These are phyloP conservation scores for Neoscelio sp. DNA, from an alignment of 2,888 invertebrate species.

Conservation along the genomic window DNA sequence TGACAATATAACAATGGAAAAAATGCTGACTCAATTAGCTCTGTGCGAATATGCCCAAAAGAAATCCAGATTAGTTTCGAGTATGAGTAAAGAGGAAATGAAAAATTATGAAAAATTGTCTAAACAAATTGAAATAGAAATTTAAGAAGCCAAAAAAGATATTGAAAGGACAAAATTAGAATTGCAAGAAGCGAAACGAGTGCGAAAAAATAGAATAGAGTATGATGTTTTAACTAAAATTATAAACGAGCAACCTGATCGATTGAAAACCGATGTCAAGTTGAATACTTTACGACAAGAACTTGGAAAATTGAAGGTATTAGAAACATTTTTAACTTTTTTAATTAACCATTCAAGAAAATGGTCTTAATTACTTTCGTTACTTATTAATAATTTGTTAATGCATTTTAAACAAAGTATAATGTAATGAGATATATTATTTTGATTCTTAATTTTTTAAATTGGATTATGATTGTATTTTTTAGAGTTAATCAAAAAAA, in stretches of 20 bases:
- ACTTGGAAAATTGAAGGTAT: constrained; percentile 86
- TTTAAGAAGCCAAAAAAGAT: constrained; percentile 90
- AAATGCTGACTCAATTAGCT: constrained; percentile 91
- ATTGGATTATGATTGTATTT: too few relatives aligned
- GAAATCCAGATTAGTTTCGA: constrained; percentile 91
- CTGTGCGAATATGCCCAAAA: constrained; percentile 95
- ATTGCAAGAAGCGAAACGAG: constrained; percentile 91
- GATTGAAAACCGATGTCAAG: constrained; percentile 90
- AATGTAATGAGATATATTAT: too few relatives aligned
- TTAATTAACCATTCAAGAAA: background rate
- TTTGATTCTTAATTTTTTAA: too few relatives aligned
- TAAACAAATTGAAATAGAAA: constrained; percentile 90
- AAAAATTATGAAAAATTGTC: constrained; percentile 92
- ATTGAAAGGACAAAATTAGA: constrained; percentile 93
- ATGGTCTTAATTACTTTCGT: too few relatives aligned
- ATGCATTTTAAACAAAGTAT: too few relatives aligned
- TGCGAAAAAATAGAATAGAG: constrained; percentile 95
- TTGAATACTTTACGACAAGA: constrained; percentile 90
- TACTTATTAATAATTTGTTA: constrained; percentile 2
- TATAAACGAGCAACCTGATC: constrained; percentile 95
- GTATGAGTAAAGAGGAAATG: constrained; percentile 93
- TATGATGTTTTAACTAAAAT: constrained; percentile 97
- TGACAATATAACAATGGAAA: constrained; percentile 86
- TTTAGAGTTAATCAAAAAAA: too few relatives aligned
- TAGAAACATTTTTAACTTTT: too few relatives aligned